Evolutionary conservation across 2,797 vertebrate genomes (phyloP), one percentile per base, ranked within the genome.

Genomic region (Hyperoplus immaculatus): DNA sequence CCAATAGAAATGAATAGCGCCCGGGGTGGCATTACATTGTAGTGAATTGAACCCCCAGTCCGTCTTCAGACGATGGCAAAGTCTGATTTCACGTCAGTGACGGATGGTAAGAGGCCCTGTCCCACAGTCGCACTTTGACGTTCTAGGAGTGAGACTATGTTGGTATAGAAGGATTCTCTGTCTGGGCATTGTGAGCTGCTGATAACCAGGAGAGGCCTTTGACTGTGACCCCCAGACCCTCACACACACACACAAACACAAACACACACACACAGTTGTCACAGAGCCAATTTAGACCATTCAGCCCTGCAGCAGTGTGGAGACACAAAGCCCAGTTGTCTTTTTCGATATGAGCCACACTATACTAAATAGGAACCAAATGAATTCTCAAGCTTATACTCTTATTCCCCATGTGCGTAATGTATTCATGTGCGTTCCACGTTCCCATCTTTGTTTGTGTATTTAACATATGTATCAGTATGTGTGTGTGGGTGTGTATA

Each of bases 241-340:
- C 75, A 77, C 75, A 79, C 74, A 29, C 80, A 77, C 78, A 81
- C 69, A 89, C 79, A 69, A 21, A 43, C 18, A 29, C 58, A 39
- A 55, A 46, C 29, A 66, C 13, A 68, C 21, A 51, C 39, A 54
- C n/a, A 10, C 41, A 55, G 87, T 89, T 92, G 87, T 84, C 85
- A 90, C 83, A 83, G 82, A 93, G 90, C 87, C 93, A 95, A 96
- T 95, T 95, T 82, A 95, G 90, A 89, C 92, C 72, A 86, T 94
- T 95, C 90, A 91, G 86, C 76, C 89, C 69, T 72, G 77, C 82
- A 89, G 93, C 87, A 81, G 11, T 42, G 85, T 41, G 7, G 75
- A 95, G 86, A 96, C 94, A 96, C 94, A 96, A 96, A 93, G 75
- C 87, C 29, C 82, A 77, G 89, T 90, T 92, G 91, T 95, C 93